Percentiles rank a stretch among this genome's conserved stretches.
Conservation (phyloP, 2,113 vertebrate genomes). For the Colossoma macropomum region DNA sequence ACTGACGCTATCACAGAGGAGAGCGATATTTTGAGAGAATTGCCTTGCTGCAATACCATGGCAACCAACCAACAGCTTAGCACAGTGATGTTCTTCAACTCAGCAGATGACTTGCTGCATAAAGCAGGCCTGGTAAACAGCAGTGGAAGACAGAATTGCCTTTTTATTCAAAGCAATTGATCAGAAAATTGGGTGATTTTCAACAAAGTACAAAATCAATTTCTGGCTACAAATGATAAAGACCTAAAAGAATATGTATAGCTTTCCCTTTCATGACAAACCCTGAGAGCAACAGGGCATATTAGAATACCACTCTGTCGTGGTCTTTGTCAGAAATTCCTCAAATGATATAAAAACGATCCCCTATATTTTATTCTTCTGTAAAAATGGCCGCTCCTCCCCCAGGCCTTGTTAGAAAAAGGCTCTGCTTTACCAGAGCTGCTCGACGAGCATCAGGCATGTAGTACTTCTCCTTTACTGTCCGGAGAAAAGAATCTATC, state of each 20-base stretch:
- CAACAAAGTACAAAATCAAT: background rate
- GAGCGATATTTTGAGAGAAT: conserved; percentile 15
- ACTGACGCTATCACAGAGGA: background rate
- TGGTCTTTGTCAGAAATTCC: background rate
- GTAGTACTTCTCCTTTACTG: conserved; percentile 87
- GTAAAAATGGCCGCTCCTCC: conserved; percentile 88
- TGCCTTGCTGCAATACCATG: background rate
- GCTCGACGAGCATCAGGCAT: conserved; percentile 67
- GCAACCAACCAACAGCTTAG: conserved; percentile 19
- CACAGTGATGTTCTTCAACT: background rate
- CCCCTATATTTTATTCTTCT: conserved; percentile 74
- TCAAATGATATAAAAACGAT: background rate
- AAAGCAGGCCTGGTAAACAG: background rate
- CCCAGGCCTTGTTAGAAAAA: conserved; percentile 93
- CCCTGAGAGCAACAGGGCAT: background rate
- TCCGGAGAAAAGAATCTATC: conserved; percentile 82
- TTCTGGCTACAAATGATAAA: background rate
- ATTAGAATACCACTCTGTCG: background rate
- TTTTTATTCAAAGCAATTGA: background rate
- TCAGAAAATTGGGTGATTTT: background rate
- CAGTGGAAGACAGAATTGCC: background rate
- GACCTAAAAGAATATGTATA: background rate
- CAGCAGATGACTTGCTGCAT: background rate
- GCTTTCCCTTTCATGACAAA: conserved; percentile 10
- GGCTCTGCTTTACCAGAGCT: conserved; percentile 75